Percentiles rank a stretch among this genome's conserved stretches.
Evolutionary conservation across 23 tunicate species (phyloP).

Genomic region (Styela plicata): DNA sequence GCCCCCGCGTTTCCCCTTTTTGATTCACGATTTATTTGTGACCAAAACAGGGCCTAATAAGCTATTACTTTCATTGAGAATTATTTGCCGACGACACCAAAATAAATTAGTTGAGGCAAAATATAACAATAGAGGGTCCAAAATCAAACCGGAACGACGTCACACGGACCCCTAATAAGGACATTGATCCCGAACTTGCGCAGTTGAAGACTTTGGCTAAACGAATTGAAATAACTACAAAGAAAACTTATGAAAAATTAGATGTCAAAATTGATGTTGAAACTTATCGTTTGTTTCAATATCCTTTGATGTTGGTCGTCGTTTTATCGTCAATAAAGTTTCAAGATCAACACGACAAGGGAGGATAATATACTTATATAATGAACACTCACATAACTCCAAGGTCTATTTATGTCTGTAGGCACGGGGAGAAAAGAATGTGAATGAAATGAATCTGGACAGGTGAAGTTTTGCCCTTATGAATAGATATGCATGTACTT

Average conservation of each 20-base stretch:
- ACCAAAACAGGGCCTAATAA: constrained; percentile 57
- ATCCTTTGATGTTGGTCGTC: constrained; percentile 87
- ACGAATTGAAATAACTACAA: constrained; percentile 72
- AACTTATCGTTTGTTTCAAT: constrained; percentile 78
- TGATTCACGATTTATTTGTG: constrained; percentile 72
- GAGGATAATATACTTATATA: constrained; percentile 85
- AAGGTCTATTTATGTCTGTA: constrained; percentile 34
- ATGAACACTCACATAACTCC: constrained; percentile 94
- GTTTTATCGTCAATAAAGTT: constrained; percentile 84
- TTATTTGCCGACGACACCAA: constrained; percentile 87
- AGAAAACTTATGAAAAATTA: constrained; percentile 52
- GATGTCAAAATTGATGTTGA: constrained; percentile 59
- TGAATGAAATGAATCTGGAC: constrained; percentile 83
- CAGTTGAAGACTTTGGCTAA: constrained; percentile 74
- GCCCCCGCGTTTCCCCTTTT: constrained; percentile 42
- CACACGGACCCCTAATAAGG: constrained; percentile 80
- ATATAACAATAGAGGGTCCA: constrained; percentile 82
- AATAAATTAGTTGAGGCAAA: constrained; percentile 81
- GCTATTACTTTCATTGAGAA: constrained; percentile 90
- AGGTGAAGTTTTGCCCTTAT: neutral
- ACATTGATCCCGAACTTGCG: constrained; percentile 73
- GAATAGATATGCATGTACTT: neutral
- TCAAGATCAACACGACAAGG: constrained; percentile 85
- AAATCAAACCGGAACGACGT: too few relatives aligned
- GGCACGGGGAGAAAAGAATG: constrained; percentile 99